Base-by-base conservation (phyloP, 2,888 invertebrate genomes). In the Cosmia trapezina region DNA sequence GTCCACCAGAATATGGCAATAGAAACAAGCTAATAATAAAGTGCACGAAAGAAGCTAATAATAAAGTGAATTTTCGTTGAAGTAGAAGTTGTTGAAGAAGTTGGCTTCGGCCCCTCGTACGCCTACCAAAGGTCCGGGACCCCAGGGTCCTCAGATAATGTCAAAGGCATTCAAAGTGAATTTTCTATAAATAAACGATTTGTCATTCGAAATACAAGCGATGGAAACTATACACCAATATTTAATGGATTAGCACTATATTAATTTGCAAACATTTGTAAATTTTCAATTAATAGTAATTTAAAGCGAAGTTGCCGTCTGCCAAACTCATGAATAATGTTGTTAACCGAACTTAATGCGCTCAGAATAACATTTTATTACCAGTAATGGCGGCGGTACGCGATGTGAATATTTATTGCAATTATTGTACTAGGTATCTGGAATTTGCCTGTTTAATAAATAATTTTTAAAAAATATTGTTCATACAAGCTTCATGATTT, bases 291-390 rank as follows among this genome's bases (percentile, higher is more conserved):
- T 76, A 84, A 72, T 76, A 63, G 62, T 84, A 80, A 78, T 80
- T 75, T 76, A 76, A 86, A 73, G 33, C 70, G 47, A 17, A 43
- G 33, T 53, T 70, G 69, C 49, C 56, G 70, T 70, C 74, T 69
- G 57, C 68, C 83, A 78, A 84, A 84, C 83, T 87, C 86, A 84
- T 88, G 85, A 88, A 88, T 88, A 87, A 87, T 85, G 83, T 86
- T 89, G 89, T 90, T 88, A 87, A 89, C 84, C 78, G 84, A 83
- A 84, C 84, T 80, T 88, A 87, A 89, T 88, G 84, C 86, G 86
- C 80, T 86, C 84, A 83, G 83, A 88, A 88, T 87, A 87, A 85
- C 81, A 86, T 88, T 87, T 87, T 86, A 87, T 87, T 83, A 83
- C 80, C 83, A 81, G 72, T 86, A 87, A 89, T 89, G 87, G 86